Conservation (phyloP, 2,888 invertebrate species). For the Allacma fusca region DNA sequence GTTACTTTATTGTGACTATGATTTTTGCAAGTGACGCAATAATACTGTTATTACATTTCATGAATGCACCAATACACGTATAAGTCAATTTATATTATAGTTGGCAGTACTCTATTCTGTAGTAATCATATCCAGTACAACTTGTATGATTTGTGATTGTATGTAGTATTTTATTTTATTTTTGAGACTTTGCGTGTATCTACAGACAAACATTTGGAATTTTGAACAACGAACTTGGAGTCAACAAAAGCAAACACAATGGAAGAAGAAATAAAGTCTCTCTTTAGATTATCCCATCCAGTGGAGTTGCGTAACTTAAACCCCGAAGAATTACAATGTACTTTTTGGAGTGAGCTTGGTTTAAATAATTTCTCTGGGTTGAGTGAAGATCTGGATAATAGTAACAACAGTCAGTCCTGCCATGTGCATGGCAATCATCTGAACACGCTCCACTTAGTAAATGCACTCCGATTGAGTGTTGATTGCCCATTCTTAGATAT, state of each 20-base stretch:
- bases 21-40: too few relatives aligned
- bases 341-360: slow-evolving; percentile 50
- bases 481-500: slow-evolving; percentile 72
- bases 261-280: slow-evolving; percentile 53
- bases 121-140: too few relatives aligned
- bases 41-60: too few relatives aligned
- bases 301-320: slow-evolving; percentile 48
- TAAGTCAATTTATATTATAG: too few relatives aligned
- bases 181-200: too few relatives aligned
- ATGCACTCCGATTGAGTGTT: slow-evolving; percentile 69
- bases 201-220: too few relatives aligned
- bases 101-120: too few relatives aligned
- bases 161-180: too few relatives aligned
- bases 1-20: too few relatives aligned
- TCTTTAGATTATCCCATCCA: slow-evolving; percentile 52
- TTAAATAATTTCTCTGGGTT: slow-evolving; percentile 46
- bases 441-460: slow-evolving; percentile 67
- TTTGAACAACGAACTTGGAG: too few relatives aligned
- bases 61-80: too few relatives aligned
- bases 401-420: neutral
- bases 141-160: too few relatives aligned
- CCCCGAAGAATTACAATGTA: slow-evolving; percentile 18
- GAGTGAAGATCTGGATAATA: slow-evolving; percentile 44
- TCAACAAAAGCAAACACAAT: slow-evolving; percentile 27
- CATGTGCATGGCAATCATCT: neutral